Evolutionary conservation across 2,888 invertebrate genomes (phyloP), one percentile per base, ranked within the genome.

Genomic region (Synanthedon tipuliformis): DNA sequence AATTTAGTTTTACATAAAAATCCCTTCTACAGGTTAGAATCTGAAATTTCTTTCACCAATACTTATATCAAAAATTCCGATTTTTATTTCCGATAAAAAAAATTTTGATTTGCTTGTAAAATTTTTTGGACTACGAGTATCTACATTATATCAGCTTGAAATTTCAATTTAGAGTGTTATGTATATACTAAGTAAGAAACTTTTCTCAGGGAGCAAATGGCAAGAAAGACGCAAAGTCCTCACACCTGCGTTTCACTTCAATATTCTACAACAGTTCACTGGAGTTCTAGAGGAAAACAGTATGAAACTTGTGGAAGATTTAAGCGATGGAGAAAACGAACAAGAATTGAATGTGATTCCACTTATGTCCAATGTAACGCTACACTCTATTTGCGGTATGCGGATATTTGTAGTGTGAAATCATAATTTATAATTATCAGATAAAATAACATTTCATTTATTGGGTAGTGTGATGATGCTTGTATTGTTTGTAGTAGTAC

Each of bases 361-460:
- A 3, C 69, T 89, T 11, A 73, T 90, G 49, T 87, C 89, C 0
- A 75, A 91, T 0, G 70, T 40, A 56, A 56, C 12, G 8, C 45
- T 92, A 4, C 90, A 90, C 62, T 85, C 88, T 41, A 89, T 92
- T 55, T 90, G 90, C 64, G 90, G 90, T 90, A 66, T 66, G 71
- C 45, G 10, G 34, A 10, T 10, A 34, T 40, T 40, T 18, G 41
- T 45, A 45, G 3, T 45, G n/a, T 12, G 45, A 15, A n/a, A 45
- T 45, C 15, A 11, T 45, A 51, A 18, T 51, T 53, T 50, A n/a
- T 45, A n/a, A 45, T 45, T 41, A 3, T 1, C 4, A 4, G 4
- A 23, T 4, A 23, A 23, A 23, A 23, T 23, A 23, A 23, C 4
- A 34, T 34, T 34, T 34, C 8, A 34, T 34, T 34, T 8, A 34